Evolutionary conservation across 2,797 vertebrate genomes (phyloP).

Genomic region (Echeneis naucrates): DNA sequence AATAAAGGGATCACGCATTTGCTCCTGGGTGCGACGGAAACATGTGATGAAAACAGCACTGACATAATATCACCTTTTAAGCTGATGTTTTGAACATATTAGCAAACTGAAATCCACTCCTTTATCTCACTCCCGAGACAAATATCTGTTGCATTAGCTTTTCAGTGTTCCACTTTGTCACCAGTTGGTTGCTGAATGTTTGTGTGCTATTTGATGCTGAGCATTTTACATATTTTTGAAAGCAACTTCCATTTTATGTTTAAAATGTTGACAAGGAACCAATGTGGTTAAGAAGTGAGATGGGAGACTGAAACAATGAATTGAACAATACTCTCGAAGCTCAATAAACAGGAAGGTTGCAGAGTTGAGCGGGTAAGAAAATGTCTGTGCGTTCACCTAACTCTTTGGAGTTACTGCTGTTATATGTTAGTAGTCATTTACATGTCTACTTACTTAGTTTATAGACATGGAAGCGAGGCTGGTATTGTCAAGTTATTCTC

Average conservation of each 20-base stretch:
- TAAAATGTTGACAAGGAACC: background rate
- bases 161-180: background rate
- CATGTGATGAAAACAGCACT: background rate
- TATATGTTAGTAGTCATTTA: background rate
- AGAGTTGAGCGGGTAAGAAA: background rate
- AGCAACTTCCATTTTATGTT: background rate
- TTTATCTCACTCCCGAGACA: background rate
- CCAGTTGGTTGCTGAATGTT: background rate
- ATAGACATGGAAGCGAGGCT: background rate
- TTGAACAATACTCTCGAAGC: background rate
- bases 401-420: background rate
- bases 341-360: background rate
- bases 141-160: background rate
- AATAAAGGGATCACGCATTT: background rate
- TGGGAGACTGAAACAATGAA: background rate
- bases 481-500: background rate
- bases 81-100: background rate
- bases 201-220: background rate
- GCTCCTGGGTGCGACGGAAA: background rate
- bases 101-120: background rate
- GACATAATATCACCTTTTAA: background rate
- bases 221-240: background rate
- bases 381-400: background rate
- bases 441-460: background rate
- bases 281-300: background rate